These are phyloP conservation scores for Amblyraja radiata DNA, from an alignment of 2,797 vertebrate genomes.

Conservation along the genomic window DNA sequence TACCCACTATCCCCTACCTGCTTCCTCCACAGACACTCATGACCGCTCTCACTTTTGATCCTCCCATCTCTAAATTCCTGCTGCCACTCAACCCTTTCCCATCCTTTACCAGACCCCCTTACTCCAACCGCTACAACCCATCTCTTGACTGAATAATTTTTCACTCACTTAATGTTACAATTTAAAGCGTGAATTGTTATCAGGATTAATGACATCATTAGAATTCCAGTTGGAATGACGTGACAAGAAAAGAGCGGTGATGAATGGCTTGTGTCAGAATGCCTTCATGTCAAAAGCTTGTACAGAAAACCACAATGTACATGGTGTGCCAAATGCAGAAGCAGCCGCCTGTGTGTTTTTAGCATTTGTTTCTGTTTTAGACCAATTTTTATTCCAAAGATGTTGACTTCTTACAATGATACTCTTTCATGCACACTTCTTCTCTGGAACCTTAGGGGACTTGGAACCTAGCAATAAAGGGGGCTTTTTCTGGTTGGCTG, in stretches of 20 bases:
- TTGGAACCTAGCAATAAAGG: too few relatives aligned
- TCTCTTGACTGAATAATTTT: background rate
- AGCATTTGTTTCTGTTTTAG: background rate
- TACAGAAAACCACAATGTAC: background rate
- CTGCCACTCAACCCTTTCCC: too few relatives aligned
- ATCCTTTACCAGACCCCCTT: too few relatives aligned
- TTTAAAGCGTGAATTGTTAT: background rate
- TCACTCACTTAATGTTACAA: background rate
- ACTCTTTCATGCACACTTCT: background rate
- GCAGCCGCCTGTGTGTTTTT: background rate
- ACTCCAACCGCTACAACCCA: too few relatives aligned
- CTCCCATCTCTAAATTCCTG: too few relatives aligned
- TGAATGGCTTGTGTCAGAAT: background rate
- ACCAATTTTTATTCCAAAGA: background rate
- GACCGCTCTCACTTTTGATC: too few relatives aligned
- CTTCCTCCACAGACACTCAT: too few relatives aligned
- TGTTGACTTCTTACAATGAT: background rate
- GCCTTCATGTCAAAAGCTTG: too few relatives aligned
- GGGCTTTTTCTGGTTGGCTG: too few relatives aligned
- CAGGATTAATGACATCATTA: background rate
- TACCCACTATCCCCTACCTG: too few relatives aligned
- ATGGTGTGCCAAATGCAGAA: background rate
- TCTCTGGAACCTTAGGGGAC: background rate
- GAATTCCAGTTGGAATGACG: background rate
- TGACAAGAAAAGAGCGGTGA: background rate